Evolutionary conservation across 2,113 vertebrate genomes (phyloP).

Genomic region (Phalacrocorax carbo): DNA sequence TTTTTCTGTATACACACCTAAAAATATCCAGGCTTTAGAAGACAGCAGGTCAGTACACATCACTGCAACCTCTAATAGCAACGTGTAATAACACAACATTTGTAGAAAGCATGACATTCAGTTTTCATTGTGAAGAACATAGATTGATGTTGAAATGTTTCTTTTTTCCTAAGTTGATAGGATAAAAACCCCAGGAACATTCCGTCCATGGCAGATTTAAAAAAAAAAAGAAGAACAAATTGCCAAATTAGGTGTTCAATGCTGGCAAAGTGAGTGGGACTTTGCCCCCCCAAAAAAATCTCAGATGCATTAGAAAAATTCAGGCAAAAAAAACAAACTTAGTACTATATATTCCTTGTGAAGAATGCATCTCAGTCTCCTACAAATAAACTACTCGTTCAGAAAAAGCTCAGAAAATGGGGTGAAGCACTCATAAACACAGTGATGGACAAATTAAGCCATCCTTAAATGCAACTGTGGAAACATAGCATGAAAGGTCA

Average conservation of each 20-base stretch:
- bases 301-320: neutral
- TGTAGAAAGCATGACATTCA: neutral
- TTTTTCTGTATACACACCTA: neutral
- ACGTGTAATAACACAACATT: neutral
- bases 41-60: neutral
- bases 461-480: neutral
- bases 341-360: neutral
- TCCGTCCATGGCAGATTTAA: neutral
- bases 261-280: neutral
- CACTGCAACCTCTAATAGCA: neutral
- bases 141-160: neutral
- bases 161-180: neutral
- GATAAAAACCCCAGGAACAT: constrained; percentile 25
- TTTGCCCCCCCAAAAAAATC: neutral
- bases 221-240: neutral
- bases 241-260: neutral
- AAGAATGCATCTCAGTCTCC: neutral
- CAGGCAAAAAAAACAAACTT: neutral
- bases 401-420: neutral
- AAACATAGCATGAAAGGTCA: neutral
- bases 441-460: neutral
- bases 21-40: neutral
- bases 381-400: neutral
- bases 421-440: neutral
- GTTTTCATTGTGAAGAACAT: neutral